Evolutionary conservation across 2,888 invertebrate genomes (phyloP).

Genomic region (Microplitis deprimator): DNA sequence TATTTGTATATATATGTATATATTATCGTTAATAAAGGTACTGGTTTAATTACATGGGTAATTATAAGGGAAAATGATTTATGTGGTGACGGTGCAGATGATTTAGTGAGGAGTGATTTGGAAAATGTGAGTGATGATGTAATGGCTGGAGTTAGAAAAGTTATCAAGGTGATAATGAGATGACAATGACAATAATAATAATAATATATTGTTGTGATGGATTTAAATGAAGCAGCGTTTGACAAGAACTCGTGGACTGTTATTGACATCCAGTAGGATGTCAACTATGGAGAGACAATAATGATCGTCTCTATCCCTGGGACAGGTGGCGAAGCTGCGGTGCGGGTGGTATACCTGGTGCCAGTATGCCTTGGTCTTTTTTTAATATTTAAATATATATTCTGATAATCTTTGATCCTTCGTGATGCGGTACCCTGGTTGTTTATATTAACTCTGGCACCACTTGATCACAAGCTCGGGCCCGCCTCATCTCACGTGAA

Average conservation of each 20-base stretch:
- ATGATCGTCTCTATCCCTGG: neutral
- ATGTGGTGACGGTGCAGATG: too few species aligned
- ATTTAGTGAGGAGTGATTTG: too few species aligned
- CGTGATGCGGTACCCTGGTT: neutral
- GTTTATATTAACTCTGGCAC: constrained; percentile 2
- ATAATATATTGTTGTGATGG: too few species aligned
- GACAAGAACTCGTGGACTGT: constrained; percentile 14
- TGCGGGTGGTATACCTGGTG: constrained; percentile 34
- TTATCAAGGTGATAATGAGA: too few species aligned
- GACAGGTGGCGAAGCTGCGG: neutral
- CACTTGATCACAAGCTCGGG: constrained; percentile 12
- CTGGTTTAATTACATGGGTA: too few species aligned
- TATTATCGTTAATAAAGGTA: neutral
- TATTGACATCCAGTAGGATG: constrained; percentile 10
- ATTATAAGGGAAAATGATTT: too few species aligned
- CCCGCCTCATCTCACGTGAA: constrained; percentile 43
- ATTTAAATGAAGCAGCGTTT: neutral
- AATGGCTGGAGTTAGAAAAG: too few species aligned
- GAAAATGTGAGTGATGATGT: too few species aligned
- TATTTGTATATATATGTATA: constrained; percentile 2
- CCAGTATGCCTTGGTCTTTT: neutral
- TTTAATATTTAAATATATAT: constrained; percentile 10
- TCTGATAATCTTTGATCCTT: constrained; percentile 20
- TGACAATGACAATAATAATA: too few species aligned
- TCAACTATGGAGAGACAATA: neutral